Percentiles rank a stretch among this genome's conserved stretches.
Conservation (phyloP, 2,797 vertebrate genomes). For the Salarias fasciatus region DNA sequence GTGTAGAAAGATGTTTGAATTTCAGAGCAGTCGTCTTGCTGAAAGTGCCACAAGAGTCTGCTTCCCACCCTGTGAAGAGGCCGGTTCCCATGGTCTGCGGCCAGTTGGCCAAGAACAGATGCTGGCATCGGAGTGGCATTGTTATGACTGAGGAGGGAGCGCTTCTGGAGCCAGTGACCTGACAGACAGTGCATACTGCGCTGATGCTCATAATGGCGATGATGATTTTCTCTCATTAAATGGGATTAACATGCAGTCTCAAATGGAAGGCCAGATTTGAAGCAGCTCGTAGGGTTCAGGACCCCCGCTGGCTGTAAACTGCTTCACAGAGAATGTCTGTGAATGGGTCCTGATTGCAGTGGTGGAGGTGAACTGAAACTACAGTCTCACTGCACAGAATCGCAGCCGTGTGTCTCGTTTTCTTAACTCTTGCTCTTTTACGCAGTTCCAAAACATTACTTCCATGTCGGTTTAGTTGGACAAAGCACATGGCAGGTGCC, state of each 20-base stretch:
- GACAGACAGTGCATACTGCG: constrained; percentile 61
- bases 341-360: neutral
- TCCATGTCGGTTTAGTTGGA: constrained; percentile 1
- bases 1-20: constrained; percentile 54
- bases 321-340: constrained; percentile 11
- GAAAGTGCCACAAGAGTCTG: constrained; percentile 52
- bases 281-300: constrained; percentile 10
- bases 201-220: constrained; percentile 39
- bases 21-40: constrained; percentile 49
- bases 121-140: constrained; percentile 70
- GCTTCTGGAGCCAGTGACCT: constrained; percentile 68
- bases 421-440: too few species aligned
- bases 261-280: constrained; percentile 27
- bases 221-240: constrained; percentile 50
- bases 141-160: constrained; percentile 70
- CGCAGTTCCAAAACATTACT: neutral
- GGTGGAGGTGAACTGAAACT: neutral
- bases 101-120: constrained; percentile 82
- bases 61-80: constrained; percentile 53
- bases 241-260: constrained; percentile 10
- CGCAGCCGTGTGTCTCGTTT: too few species aligned
- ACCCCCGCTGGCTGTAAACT: neutral
- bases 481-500: constrained; percentile 4
- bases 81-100: constrained; percentile 76
- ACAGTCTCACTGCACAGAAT: too few species aligned